These are phyloP conservation scores for Nephrotoma appendiculata DNA, from an alignment of 2,888 invertebrate species.

Conservation along the genomic window DNA sequence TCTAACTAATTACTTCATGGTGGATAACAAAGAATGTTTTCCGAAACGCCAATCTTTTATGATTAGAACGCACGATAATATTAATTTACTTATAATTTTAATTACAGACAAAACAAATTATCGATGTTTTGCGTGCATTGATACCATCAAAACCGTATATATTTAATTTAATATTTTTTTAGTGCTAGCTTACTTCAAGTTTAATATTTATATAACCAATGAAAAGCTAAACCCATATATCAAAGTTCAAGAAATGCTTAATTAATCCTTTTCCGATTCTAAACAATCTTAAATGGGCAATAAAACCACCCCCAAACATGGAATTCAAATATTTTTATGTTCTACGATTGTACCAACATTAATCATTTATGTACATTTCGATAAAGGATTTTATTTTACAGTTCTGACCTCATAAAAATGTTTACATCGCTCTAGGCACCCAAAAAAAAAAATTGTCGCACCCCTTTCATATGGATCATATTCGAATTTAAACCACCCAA, in stretches of 20 bases:
- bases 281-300: background rate
- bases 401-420: background rate
- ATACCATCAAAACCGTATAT: background rate
- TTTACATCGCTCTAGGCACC: background rate
- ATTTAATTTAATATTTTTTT: background rate
- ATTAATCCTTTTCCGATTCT: background rate
- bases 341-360: background rate
- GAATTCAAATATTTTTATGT: background rate
- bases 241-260: background rate
- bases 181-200: background rate
- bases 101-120: background rate
- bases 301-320: background rate
- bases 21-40: too few species aligned
- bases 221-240: background rate
- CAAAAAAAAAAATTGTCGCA: background rate
- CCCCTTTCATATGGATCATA: background rate
- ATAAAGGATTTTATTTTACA: background rate
- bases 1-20: too few species aligned
- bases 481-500: background rate
- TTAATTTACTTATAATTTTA: background rate
- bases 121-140: background rate
- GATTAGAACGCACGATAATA: background rate
- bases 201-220: background rate
- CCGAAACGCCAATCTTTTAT: too few species aligned
- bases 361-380: background rate